These are phyloP conservation scores for Onychomys leucogaster DNA, from an alignment of 2,797 vertebrate species.

Conservation along the genomic window DNA sequence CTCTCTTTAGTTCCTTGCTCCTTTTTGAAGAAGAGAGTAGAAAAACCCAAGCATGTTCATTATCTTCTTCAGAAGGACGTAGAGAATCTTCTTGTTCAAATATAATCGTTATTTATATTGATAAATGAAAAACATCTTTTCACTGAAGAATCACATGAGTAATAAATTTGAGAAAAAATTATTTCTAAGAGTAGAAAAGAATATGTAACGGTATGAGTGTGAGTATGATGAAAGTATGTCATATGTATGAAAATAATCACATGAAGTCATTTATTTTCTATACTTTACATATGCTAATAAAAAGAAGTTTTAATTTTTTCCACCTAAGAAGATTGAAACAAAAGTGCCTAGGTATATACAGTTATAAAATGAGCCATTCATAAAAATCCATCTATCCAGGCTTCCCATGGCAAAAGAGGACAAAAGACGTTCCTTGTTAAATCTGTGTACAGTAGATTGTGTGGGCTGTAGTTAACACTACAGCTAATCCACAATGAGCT, in stretches of 20 bases:
- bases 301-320: neutral
- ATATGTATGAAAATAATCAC: neutral
- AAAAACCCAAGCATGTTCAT: constrained; percentile 32
- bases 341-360: neutral
- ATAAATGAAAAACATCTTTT: constrained; percentile 31
- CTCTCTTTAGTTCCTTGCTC: neutral
- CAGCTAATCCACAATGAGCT: neutral
- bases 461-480: neutral
- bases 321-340: constrained; percentile 4
- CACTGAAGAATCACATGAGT: constrained; percentile 23
- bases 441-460: neutral
- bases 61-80: neutral
- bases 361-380: neutral
- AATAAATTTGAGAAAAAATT: constrained; percentile 61
- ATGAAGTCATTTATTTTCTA: neutral
- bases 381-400: neutral
- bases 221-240: neutral
- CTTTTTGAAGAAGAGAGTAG: constrained; percentile 23
- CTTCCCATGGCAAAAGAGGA: neutral
- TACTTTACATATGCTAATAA: neutral
- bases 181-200: neutral
- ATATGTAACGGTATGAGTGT: neutral
- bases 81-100: neutral
- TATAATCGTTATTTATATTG: constrained; percentile 47
- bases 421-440: neutral